Base-by-base conservation (phyloP, 2,797 vertebrate genomes). In the Halcyon badia region DNA sequence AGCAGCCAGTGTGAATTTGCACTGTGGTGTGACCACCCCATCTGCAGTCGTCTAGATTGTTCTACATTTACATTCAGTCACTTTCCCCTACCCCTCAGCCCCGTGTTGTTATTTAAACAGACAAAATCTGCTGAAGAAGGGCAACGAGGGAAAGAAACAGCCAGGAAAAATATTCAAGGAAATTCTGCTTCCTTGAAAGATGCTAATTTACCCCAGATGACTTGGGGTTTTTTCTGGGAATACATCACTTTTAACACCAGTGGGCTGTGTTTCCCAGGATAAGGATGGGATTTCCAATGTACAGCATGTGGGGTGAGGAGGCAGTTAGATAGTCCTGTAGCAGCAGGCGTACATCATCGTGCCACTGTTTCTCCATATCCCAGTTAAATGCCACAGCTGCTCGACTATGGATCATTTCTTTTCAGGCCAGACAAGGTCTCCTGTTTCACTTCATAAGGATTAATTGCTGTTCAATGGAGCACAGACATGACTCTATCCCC, bases 301-400 rank as follows among this genome's bases (percentile, higher is more conserved):
- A 60, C 31, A 64, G 18, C 4, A 0, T 3, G 9, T 1, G 2
- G 49, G 46, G 9, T 0, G 3, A 78, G 31, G 62, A 69, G 26
- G 30, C 72, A 42, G 31, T 11, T n/a, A 80, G n/a, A 6, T 1
- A 8, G 5, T 2, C 1, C 0, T 8, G n/a, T 20, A 37, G 56
- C 31, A 52, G 54, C 73, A 31, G 44, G 6, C 0, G 2, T 9
- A 30, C 30, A n/a, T 25, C 62, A 21, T 4, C 0, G 0, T 5
- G 4, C 17, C 57, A 68, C 49, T 6, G 2, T 46, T 82, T 84
- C 48, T 61, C 77, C 70, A 39, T 15, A 49, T 22, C 31, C 54
- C 30, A 49, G 21, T 21, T 7, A 54, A 93, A 80, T 26, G 60
- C 30, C 60, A 18, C n/a, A 33, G 21, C 69, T 90, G 14, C 35